A percentile compares a stretch with the other conserved stretches of the same genome.
phyloP scores from a whole-genome alignment of 2,888 invertebrate genomes.

The Junonia oenone region DNA sequence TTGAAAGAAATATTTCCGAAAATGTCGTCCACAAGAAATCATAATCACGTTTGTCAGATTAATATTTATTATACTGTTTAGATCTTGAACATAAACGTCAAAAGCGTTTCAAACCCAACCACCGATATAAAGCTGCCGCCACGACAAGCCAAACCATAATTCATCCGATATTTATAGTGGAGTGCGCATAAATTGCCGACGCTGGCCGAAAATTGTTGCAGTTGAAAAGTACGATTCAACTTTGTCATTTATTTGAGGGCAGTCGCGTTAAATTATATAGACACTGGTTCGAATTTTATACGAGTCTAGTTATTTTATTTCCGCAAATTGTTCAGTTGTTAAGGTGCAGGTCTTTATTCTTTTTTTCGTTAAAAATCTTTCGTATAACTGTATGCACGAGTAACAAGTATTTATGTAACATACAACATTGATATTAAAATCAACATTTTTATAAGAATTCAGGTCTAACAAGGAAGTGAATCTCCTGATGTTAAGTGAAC shows the following conservation, averaged over 20 bases:
- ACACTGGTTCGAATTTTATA: neutral
- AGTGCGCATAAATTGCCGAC: constrained; percentile 21
- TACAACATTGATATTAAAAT: too few species aligned
- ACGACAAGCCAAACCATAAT: constrained; percentile 16
- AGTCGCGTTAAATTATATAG: neutral
- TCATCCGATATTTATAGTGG: constrained; percentile 20
- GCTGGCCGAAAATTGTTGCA: constrained; percentile 10
- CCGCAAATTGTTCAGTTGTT: neutral
- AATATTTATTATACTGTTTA: neutral
- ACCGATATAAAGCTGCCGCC: constrained; percentile 5
- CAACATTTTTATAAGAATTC: too few species aligned
- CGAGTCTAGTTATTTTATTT: neutral
- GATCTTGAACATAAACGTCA: constrained; percentile 7
- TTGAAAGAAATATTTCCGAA: too few species aligned
- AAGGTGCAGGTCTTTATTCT: too few species aligned
- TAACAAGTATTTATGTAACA: too few species aligned
- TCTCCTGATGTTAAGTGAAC: too few species aligned
- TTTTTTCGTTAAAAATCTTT: too few species aligned
- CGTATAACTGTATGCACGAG: too few species aligned
- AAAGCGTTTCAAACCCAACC: constrained; percentile 8
- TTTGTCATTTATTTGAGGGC: constrained; percentile 7
- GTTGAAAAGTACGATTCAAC: constrained; percentile 1
- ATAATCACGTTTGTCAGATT: neutral
- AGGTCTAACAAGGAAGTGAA: too few species aligned
- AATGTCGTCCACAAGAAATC: neutral